phyloP scores from a whole-genome alignment of 1,140 invertebrate genomes.

The Drosophila cardini region DNA sequence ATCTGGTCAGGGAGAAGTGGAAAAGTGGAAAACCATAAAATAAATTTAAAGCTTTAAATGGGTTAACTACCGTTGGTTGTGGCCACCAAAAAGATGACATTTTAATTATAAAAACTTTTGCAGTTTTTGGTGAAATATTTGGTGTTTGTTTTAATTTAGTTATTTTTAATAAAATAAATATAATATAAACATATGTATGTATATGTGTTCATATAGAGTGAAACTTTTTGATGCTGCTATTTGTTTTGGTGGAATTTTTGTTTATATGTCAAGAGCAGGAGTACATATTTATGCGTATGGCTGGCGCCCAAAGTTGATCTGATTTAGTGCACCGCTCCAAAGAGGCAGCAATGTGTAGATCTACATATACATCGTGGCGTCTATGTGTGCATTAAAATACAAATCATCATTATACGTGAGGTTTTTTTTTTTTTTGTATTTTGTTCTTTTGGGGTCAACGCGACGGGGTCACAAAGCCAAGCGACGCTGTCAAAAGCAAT shows the following conservation, averaged over 20 bases:
- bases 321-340: background rate
- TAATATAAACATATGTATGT: background rate
- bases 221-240: background rate
- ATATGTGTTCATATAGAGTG: background rate
- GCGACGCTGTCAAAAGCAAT: slow-evolving; percentile 56
- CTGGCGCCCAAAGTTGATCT: background rate
- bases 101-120: slow-evolving; percentile 42
- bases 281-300: background rate
- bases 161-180: background rate
- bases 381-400: slow-evolving; percentile 44
- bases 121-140: background rate
- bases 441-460: slow-evolving; percentile 63
- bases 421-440: background rate
- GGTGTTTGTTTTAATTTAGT: background rate
- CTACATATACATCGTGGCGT: background rate
- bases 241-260: background rate
- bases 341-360: background rate
- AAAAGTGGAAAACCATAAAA: background rate
- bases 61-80: slow-evolving; percentile 25
- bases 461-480: slow-evolving; percentile 12
- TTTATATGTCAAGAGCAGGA: background rate
- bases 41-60: slow-evolving; percentile 3
- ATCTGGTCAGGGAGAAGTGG: background rate
- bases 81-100: slow-evolving; percentile 39
- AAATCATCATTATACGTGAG: slow-evolving; percentile 65